Base-by-base conservation (phyloP, 1,140 invertebrate species). In the Trichonephila clavipes region DNA sequence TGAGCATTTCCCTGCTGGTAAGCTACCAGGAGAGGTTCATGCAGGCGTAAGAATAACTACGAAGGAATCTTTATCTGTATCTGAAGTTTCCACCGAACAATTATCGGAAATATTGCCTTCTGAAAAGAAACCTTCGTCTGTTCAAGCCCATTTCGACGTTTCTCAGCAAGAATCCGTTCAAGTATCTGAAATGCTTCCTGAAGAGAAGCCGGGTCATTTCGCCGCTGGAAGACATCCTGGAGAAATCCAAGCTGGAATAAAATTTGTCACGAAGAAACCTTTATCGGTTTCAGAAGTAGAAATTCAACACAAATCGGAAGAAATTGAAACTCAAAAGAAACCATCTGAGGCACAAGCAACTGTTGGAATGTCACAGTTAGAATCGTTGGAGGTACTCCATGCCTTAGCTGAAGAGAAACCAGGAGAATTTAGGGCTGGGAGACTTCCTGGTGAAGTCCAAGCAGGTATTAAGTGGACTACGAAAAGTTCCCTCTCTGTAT, bases 151-250 rank as follows among this genome's bases (percentile, higher is more conserved):
- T 86, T 21, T 94, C 10, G 86, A 59, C 19, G 12, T 94, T 61
- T 90, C 92, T 19, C 66, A 51, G 28, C 89, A 92, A 77, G 94
- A 94, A 85, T 62, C 61, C 8, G 51, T 94, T 62, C 28, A 86
- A 66, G 44, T 94, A 8, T 69, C 77, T 12, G 62, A 93, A 88
- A 93, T 66, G 58, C 34, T 61, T 40, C 24, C 82, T 58, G 89
- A 94, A 93, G 94, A 94, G 77, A 44, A 90, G 14, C 92, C 94
- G 10, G 94, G 85, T 21, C 21, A 90, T 24, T 94, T 94, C 72
- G 91, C 87, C 40, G 83, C 90, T 44, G 94, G 94, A 40, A 77
- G 61, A 87, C 28, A 94, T 5, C 94, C 94, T 91, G 94, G 93
- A 62, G 90, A 91, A 92, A 28, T 94, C 58, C 90, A 85, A n/a